These are phyloP conservation scores for Chrysomela aeneicollis DNA, from an alignment of 2,888 invertebrate genomes.

Conservation along the genomic window DNA sequence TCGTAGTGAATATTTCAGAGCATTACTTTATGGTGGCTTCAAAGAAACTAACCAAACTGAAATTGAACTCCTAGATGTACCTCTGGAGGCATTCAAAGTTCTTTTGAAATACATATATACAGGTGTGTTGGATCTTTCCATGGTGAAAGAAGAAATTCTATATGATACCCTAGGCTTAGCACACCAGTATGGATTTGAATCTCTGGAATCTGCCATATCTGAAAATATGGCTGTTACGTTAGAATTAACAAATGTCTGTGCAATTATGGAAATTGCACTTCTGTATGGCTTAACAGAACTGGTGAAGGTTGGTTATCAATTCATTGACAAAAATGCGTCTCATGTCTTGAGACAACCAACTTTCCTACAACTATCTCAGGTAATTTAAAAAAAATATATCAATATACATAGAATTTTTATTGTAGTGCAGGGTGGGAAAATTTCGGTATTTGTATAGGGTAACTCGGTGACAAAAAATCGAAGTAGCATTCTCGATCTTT, in stretches of 20 bases:
- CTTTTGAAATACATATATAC: slow-evolving; percentile 95
- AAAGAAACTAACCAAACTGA: slow-evolving; percentile 78
- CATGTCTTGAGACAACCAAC: slow-evolving; percentile 86
- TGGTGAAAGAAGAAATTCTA: slow-evolving; percentile 73
- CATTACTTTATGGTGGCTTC: slow-evolving; percentile 80
- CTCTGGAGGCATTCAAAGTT: slow-evolving; percentile 85
- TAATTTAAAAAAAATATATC: slow-evolving; percentile 56
- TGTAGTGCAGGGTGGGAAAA: no score
- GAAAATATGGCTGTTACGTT: slow-evolving; percentile 91
- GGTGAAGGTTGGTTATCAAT: slow-evolving; percentile 84
- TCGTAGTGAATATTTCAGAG: slow-evolving; percentile 95
- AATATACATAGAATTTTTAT: no score
- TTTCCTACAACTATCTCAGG: slow-evolving; percentile 84
- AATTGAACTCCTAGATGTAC: slow-evolving; percentile 85
- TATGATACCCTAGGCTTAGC: slow-evolving; percentile 84
- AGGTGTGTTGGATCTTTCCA: slow-evolving; percentile 73
- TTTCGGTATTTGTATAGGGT: no score
- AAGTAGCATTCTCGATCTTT: no score
- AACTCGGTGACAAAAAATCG: no score
- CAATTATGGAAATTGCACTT: slow-evolving; percentile 92
- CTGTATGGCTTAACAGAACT: slow-evolving; percentile 72
- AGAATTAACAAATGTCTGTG: slow-evolving; percentile 88
- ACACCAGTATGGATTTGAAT: slow-evolving; percentile 94
- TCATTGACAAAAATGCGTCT: slow-evolving; percentile 88
- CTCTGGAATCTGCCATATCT: slow-evolving; percentile 90